Evolutionary conservation across 2,797 vertebrate genomes (phyloP).

Genomic region (Aselliscus stoliczkanus): DNA sequence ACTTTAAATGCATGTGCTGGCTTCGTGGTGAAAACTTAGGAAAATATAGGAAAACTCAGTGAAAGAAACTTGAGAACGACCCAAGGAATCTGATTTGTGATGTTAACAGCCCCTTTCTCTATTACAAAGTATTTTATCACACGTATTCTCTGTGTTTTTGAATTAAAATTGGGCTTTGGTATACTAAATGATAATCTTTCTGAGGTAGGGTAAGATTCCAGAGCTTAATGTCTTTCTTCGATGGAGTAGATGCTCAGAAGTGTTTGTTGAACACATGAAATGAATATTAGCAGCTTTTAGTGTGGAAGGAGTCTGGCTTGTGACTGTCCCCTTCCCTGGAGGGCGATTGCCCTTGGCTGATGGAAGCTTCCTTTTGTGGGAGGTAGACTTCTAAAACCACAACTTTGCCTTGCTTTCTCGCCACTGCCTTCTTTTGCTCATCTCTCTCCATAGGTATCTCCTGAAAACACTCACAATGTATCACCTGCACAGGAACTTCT

Average conservation of each 20-base stretch:
- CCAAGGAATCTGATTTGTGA: background rate
- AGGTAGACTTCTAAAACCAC: background rate
- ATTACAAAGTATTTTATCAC: background rate
- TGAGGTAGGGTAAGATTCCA: background rate
- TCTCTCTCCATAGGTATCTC: background rate
- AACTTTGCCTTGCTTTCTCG: background rate
- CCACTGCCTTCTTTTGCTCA: background rate
- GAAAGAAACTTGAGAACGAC: slow-evolving; percentile 18
- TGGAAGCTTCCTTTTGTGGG: background rate
- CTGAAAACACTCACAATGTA: background rate
- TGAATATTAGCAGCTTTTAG: background rate
- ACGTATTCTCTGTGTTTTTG: background rate
- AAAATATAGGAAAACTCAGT: slow-evolving; percentile 2
- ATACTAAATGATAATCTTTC: background rate
- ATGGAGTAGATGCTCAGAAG: background rate
- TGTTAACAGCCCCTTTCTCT: background rate
- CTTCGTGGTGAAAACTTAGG: slow-evolving; percentile 12
- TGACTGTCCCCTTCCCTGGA: background rate
- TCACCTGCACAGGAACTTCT: background rate
- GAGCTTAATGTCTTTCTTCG: background rate
- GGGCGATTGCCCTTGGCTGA: background rate
- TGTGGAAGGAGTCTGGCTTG: background rate
- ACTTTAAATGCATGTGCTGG: background rate
- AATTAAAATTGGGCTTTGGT: background rate
- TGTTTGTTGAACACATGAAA: background rate